Evolutionary conservation across 1,140 invertebrate genomes (phyloP), one percentile per base, ranked within the genome.

Genomic region (Drosophila sp.): DNA sequence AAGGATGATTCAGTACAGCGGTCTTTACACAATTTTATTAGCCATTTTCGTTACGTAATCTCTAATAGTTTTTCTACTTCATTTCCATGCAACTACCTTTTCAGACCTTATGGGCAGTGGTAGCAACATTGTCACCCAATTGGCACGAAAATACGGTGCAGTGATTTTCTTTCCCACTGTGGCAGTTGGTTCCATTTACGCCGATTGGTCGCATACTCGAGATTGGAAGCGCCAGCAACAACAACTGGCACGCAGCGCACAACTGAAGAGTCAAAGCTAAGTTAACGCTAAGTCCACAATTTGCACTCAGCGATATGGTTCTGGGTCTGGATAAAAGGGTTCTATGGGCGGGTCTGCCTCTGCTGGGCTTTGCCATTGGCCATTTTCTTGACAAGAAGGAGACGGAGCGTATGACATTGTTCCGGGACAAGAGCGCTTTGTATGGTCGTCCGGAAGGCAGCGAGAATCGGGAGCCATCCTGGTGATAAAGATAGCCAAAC

Each of bases 401-500:
- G 92, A 95, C 94, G 7, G 91, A 94, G 41, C 94, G 96, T 44
- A 94, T 96, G 94, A 94, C 93, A 1, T 91, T 91, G 35, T 97
- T 95, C 90, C 93, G 96, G 69, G 96, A 97, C 82, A 97, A 96
- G 91, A 96, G 95, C 83, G 94, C 94, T 29, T 91, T 97, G 4
- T 97, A 95, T 91, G 96, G 95, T 11, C 93, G 95, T 66, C 92
- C 91, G 56, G 91, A 94, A 0, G 94, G 94, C 76, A 94, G 94
- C 72, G 95, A 95, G 7, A 54, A 76, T 94, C 95, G 78, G 83
- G 92, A 92, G 72, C 96, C 96, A 66, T 94, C 95, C 38, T 97
- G 96, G 96, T 90, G 82, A 82, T 70, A 58, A 47, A 70, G 56
- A 70, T 58, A 64, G 29, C 65, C 50, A 60, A 61, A 66, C 50